Percentiles rank a stretch among this genome's conserved stretches.
phyloP scores from a whole-genome alignment of 2,113 vertebrate genomes.

The Aviceda subcristata region DNA sequence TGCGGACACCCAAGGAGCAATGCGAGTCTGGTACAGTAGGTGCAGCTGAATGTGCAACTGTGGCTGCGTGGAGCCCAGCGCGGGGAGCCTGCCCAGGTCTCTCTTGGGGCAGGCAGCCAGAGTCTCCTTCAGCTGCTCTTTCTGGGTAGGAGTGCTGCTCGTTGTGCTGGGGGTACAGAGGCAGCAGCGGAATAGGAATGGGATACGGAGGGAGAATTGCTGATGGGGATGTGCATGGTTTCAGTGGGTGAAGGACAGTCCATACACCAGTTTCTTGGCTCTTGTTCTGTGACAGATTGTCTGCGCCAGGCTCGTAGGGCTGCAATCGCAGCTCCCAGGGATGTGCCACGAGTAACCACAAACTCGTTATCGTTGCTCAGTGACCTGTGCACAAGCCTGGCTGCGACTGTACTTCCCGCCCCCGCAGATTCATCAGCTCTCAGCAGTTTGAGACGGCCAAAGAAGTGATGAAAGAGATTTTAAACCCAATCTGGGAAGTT shows the following conservation, averaged over 20 bases:
- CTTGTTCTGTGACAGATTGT: neutral
- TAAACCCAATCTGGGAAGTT: neutral
- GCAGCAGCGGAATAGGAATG: neutral
- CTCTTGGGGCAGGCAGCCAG: neutral
- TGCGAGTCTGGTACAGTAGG: neutral
- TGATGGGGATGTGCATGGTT: neutral
- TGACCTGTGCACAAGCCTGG: neutral
- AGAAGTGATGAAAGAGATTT: neutral
- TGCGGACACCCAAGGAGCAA: neutral
- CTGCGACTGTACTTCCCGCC: neutral
- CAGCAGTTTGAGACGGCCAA: neutral
- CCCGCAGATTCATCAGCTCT: neutral
- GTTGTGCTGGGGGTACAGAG: neutral
- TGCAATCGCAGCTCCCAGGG: neutral
- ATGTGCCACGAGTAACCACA: neutral
- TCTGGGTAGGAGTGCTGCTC: neutral
- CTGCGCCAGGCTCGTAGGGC: fast-evolving
- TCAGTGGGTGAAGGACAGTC: fast-evolving
- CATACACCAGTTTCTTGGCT: neutral
- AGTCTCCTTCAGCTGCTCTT: neutral
- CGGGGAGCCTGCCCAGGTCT: neutral
- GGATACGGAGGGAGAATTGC: neutral
- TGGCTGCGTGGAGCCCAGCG: neutral
- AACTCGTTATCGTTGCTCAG: neutral
- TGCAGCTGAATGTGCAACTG: neutral